Conservation (phyloP, 2,888 invertebrate species). For the Polymixis lichenea region DNA sequence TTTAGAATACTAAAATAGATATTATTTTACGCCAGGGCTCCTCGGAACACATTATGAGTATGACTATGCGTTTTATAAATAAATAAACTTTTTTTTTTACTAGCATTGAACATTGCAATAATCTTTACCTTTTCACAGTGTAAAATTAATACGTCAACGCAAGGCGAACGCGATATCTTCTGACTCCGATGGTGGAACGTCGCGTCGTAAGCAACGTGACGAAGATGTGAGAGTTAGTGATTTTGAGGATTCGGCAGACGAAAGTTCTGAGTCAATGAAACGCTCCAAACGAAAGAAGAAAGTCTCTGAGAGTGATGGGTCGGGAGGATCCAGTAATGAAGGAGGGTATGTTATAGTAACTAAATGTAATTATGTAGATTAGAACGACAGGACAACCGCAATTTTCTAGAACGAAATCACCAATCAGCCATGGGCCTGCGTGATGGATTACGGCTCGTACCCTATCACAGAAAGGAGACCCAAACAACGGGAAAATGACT, state of each 20-base stretch:
- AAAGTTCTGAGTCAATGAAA: constrained; percentile 75
- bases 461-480: background rate
- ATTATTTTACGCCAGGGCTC: no score
- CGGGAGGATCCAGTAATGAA: constrained; percentile 76
- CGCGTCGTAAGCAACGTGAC: constrained; percentile 72
- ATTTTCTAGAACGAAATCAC: background rate
- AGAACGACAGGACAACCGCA: no score
- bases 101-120: background rate
- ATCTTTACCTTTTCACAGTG: constrained; percentile 66
- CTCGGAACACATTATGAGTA: no score
- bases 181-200: constrained; percentile 83
- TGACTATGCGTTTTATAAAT: no score
- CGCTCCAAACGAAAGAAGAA: constrained; percentile 83
- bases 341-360: constrained; percentile 70
- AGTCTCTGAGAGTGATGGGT: constrained; percentile 80
- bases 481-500: background rate
- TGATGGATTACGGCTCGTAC: background rate
- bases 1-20: no score
- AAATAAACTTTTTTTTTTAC: background rate
- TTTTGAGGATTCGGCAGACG: constrained; percentile 83
- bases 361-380: background rate
- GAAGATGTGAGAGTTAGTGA: constrained; percentile 76
- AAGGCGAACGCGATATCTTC: constrained; percentile 84
- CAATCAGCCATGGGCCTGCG: no score
- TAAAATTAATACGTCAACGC: constrained; percentile 80